Evolutionary conservation across 2,797 vertebrate species (phyloP), one percentile per base, ranked within the genome.

Genomic region (Manis javanica): DNA sequence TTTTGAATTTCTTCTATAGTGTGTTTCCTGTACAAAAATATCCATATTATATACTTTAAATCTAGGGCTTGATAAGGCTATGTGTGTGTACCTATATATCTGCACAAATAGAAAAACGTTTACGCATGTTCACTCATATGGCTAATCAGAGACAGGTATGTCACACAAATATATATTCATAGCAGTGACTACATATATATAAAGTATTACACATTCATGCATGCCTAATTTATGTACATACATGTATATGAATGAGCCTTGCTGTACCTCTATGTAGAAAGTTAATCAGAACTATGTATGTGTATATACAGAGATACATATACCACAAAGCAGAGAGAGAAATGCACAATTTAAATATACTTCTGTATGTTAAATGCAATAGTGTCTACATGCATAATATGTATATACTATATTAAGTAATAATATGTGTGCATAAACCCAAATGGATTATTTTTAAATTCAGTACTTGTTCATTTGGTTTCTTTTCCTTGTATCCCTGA

Each of bases 1-100:
- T 55, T 75, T 96, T 86, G 57, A 75, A 87, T 92, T 93, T 96
- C 55, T 51, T 97, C 57, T 29, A 91, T 87, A 71, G 66, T 51
- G 39, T 88, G 23, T 75, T 93, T 89, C 57, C 59, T 82, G n/a
- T 71, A 69, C 23, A 96, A 95, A 96, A 96, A 89, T 85, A 94
- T n/a, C 46, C 64, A 90, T 42, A 64, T 29, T 87, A 26, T 29
- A 71, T 87, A 91, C 93, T 92, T 96, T 78, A 95, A 94, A 82
- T 51, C 87, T 61, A 84, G 49, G 81, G 68, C 24, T 95, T 95
- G 75, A 87, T 75, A 78, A 92, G 63, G 71, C 53, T 83, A 5
- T 26, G 79, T 61, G 23, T 53, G 23, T 64, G 26, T 88, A 46
- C 34, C 55, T 84, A 3, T 57, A 34, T 49, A 66, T 86, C 23